Evolutionary conservation across 2,113 vertebrate species (phyloP), one percentile per base, ranked within the genome.

Genomic region (Alectura lathami): DNA sequence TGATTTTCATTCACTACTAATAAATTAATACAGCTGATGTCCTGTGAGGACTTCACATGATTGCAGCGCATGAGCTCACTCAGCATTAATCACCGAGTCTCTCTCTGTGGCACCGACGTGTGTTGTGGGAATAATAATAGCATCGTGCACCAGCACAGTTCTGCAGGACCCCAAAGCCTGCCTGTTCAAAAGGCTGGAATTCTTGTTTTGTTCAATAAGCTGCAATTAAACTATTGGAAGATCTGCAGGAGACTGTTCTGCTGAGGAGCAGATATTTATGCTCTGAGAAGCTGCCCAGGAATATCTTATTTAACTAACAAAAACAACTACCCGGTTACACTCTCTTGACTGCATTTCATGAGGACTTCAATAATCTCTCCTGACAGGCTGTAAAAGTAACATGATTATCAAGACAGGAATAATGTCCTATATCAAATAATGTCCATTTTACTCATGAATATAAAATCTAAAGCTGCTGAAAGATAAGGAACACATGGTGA

Each of bases 301-400:
- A 50, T 59, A 57, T 5, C 73, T n/a, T 9, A 57, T 83, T 20
- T 84, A 72, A 84, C 74, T 59, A 84, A 76, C 7, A 82, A 64
- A 92, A 91, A 84, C 53, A 69, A 48, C 53, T 27, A 76, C 12
- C 36, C 36, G 7, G 23, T 83, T 73, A 32, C 62, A 64, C 32
- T 64, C 48, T 64, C 40, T 45, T 38, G 53, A 17, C 22, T 84
- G 40, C 32, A 14, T 62, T 95, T 92, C 45, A 11, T 45, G 57
- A 84, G 81, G 74, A 89, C 91, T 93, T 85, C 70, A 69, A 22
- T 87, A 73, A 82, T 89, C 57, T 79, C 29, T 81, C 17, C 13
- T 69, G 89, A 50, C 70, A 76, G 84, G 30, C 40, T 77, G 48
- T 69, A 79, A 83, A 83, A 6, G 3, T 45, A 87, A 86, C 23